Evolutionary conservation across 2,888 invertebrate genomes (phyloP).

Genomic region (Chironomus riparius): DNA sequence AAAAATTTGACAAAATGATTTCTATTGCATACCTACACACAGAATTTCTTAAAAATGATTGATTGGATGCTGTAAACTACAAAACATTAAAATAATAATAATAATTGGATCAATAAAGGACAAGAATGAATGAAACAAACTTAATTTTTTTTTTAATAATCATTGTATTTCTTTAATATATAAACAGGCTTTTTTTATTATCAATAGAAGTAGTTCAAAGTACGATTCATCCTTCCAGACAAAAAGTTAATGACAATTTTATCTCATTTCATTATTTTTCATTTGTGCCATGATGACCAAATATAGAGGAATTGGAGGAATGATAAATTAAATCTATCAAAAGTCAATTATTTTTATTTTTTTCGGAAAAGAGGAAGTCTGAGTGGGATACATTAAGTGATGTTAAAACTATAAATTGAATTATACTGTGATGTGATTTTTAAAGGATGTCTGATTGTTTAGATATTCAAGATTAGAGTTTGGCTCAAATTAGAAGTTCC

Average conservation of each 20-base stretch:
- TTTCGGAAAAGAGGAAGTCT: not conserved
- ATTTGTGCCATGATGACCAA: no score
- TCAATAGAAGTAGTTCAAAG: not conserved
- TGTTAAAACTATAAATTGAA: no score
- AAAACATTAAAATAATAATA: no score
- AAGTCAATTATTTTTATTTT: not conserved
- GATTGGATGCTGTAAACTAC: not conserved
- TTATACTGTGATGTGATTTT: not conserved
- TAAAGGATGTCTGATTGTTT: no score
- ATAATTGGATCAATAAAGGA: not conserved
- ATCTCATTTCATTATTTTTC: not conserved
- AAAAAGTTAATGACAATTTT: not conserved
- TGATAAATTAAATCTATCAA: not conserved
- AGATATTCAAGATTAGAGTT: no score
- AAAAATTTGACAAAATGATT: slow-evolving; percentile 12
- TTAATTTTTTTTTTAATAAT: no score
- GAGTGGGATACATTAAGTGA: not conserved
- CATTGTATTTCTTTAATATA: not conserved
- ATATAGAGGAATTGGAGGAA: no score
- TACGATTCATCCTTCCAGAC: not conserved
- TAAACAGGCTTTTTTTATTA: slow-evolving; percentile 9
- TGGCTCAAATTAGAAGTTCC: no score
- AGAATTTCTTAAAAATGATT: not conserved
- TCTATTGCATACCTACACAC: not conserved
- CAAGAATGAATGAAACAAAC: not conserved